Percentiles rank a stretch among this genome's conserved stretches.
phyloP scores from a whole-genome alignment of 1,140 invertebrate species.

The Heliconius melpomene region DNA sequence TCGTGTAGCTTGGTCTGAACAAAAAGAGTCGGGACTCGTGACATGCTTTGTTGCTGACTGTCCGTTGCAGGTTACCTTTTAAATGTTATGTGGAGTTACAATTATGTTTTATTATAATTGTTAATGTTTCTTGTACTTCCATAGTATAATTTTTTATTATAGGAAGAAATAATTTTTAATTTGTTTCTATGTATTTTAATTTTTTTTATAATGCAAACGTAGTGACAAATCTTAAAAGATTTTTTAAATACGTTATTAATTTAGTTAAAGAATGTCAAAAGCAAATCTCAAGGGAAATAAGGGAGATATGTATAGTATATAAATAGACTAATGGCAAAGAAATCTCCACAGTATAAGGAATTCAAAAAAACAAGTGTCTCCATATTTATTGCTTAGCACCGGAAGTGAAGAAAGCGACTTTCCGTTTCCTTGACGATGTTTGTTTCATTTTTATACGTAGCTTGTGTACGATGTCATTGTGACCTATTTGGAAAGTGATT shows the following conservation, averaged over 20 bases:
- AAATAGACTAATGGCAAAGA: neutral
- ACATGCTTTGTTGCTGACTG: neutral
- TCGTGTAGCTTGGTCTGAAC: neutral
- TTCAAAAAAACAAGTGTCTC: neutral
- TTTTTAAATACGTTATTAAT: neutral
- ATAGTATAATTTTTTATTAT: too few relatives aligned
- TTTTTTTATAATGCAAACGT: too few relatives aligned
- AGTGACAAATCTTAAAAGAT: too few relatives aligned
- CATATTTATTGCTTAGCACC: neutral
- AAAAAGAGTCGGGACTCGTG: neutral
- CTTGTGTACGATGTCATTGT: neutral
- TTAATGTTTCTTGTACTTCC: too few relatives aligned
- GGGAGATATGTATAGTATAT: neutral
- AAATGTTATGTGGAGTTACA: neutral
- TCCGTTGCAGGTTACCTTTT: neutral
- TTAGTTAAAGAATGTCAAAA: neutral
- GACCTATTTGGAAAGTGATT: neutral
- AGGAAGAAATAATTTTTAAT: too few relatives aligned
- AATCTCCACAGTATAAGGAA: neutral
- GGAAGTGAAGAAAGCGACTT: neutral
- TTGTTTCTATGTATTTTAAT: too few relatives aligned
- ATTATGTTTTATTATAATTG: neutral
- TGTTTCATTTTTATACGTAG: slow-evolving; percentile 3
- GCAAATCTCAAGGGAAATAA: neutral
- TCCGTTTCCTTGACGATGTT: slow-evolving; percentile 9